These are phyloP conservation scores for Toxotes lorentzi DNA, from an alignment of 2,797 vertebrate species.

Conservation along the genomic window DNA sequence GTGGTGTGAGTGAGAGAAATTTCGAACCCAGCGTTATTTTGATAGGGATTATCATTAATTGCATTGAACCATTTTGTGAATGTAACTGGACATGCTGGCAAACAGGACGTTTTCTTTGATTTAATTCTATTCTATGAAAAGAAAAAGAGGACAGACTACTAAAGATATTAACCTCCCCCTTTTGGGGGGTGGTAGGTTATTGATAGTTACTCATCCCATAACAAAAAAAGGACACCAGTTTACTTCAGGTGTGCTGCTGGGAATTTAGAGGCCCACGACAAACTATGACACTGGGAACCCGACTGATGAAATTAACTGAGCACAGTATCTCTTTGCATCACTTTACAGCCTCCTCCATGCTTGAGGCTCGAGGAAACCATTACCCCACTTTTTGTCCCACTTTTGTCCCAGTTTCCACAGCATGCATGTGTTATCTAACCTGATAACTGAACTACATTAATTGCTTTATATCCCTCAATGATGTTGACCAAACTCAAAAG, in stretches of 20 bases:
- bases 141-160: neutral
- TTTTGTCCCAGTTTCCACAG: neutral
- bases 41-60: neutral
- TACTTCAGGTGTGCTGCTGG: neutral
- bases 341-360: neutral
- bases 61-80: neutral
- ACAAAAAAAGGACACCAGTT: neutral
- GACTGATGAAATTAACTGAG: too few relatives aligned
- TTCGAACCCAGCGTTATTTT: neutral
- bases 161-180: too few relatives aligned
- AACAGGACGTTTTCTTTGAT: neutral
- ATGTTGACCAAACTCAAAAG: neutral
- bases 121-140: neutral
- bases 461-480: too few relatives aligned
- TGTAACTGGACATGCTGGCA: neutral
- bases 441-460: neutral
- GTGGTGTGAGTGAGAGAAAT: neutral
- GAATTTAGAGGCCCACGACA: too few relatives aligned
- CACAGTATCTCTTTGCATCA: too few relatives aligned
- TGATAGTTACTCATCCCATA: neutral
- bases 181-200: too few relatives aligned
- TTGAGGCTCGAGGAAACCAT: neutral
- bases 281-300: too few relatives aligned
- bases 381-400: slow-evolving; percentile 9
- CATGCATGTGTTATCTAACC: neutral